phyloP scores from a whole-genome alignment of 2,888 invertebrate species.

The Amorpha juglandis region DNA sequence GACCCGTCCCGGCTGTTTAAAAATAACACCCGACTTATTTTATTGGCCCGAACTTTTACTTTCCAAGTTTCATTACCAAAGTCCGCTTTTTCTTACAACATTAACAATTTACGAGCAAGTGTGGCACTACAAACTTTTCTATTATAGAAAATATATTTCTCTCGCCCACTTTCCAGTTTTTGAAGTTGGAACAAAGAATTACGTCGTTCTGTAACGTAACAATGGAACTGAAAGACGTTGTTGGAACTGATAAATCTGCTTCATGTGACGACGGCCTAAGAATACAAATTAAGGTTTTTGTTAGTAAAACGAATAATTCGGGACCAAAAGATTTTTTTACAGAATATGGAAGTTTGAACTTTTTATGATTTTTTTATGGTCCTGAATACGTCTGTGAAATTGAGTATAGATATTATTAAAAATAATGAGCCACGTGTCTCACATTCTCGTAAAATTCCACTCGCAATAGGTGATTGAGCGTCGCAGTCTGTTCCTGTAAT shows the following conservation, averaged over 20 bases:
- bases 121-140: not conserved
- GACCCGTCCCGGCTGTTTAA: not conserved
- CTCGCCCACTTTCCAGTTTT: conserved; percentile 1
- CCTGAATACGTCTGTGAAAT: no score
- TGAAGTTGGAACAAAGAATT: not conserved
- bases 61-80: not conserved
- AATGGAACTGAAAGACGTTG: not conserved
- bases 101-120: conserved; percentile 1
- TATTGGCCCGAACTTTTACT: not conserved
- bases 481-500: no score
- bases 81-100: not conserved
- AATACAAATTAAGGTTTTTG: not conserved
- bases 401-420: no score
- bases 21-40: not conserved
- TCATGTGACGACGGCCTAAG: not conserved
- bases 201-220: not conserved
- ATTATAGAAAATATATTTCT: conserved; percentile 6
- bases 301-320: no score
- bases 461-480: no score
- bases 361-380: no score
- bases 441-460: no score
- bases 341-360: no score
- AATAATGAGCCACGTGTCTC: no score
- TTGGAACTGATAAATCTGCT: not conserved
- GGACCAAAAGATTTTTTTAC: no score